These are phyloP conservation scores for Chrysolina haemoptera DNA, from an alignment of 2,888 invertebrate genomes.

Conservation along the genomic window DNA sequence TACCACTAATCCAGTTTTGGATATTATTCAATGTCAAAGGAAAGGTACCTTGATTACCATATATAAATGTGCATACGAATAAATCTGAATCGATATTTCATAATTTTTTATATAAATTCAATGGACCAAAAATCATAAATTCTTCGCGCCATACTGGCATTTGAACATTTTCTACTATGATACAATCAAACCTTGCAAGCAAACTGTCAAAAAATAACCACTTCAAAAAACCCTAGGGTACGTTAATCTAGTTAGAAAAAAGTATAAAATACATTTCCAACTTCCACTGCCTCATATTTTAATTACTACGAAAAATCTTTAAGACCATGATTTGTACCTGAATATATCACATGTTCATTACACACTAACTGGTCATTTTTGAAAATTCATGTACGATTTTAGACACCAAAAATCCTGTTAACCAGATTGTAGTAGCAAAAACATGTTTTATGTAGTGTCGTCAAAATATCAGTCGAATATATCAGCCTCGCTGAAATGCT, in stretches of 20 bases:
- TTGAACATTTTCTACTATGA: too few relatives aligned
- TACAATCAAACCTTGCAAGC: too few relatives aligned
- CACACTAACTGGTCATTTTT: constrained; percentile 45
- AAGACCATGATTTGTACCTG: constrained; percentile 50
- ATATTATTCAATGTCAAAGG: background rate
- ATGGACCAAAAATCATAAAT: too few relatives aligned
- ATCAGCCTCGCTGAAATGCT: background rate
- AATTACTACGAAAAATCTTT: constrained; percentile 43
- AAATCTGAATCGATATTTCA: too few relatives aligned
- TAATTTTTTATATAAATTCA: too few relatives aligned
- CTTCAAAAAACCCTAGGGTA: constrained; percentile 25
- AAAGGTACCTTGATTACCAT: background rate
- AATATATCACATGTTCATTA: constrained; percentile 48
- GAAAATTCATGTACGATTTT: constrained; percentile 32
- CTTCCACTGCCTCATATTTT: constrained; percentile 48
- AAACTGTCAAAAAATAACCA: constrained; percentile 22
- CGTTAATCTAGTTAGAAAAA: constrained; percentile 44
- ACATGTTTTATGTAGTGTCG: constrained; percentile 38
- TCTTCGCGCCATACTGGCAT: too few relatives aligned
- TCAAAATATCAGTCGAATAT: constrained; percentile 18
- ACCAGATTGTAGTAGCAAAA: constrained; percentile 47
- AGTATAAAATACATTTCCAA: constrained; percentile 49
- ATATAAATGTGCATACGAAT: background rate
- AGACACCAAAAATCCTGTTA: constrained; percentile 32
- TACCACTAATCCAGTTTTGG: background rate